Base-by-base conservation (phyloP, 1,140 invertebrate genomes). In the Ceratoteleas bidentatus region DNA sequence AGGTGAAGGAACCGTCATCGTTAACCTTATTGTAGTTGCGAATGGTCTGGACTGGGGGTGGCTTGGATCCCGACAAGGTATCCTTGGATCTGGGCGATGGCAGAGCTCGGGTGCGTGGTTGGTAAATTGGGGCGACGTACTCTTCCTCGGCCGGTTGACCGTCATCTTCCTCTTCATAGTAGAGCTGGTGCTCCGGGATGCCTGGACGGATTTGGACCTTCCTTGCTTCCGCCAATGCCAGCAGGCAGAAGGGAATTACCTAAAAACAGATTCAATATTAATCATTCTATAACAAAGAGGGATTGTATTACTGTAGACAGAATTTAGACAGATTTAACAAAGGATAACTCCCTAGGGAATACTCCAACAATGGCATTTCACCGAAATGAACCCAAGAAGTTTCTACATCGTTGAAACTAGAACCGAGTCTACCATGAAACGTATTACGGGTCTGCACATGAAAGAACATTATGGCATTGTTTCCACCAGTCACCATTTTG, bases 1-100 rank as follows among this genome's bases (percentile, higher is more conserved):
- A 97, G 11, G 96, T 97, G 89, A 97, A 97, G 52, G 95, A 96
- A 15, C 96, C 96, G 84, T 96, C 95, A 85, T 96, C 95, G 86
- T 96, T 96, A 2, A 96, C 94, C 90, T 96, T 96, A 88, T 95
- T 96, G 88, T 96, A 96, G 83, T 96, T 96, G 43, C 95, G 91
- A 76, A 96, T 96, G 0, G 95, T 96, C 86, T 96, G 95, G 0
- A 96, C 95, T 5, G 95, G 95, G 9, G 95, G 94, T 36, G 93
- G 91, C 87, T 94, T 95, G 0, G 94, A 89, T 0, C 92, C 86
- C 66, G 94, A 93, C 32, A 89, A 40, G 0, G 83, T 84, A 52
- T 92, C 90, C 83, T 94, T 94, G 0, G 91, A 90, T 15, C 92
- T 91, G 15, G 90, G 86, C 7, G 88, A 89, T 52, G 88, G 87